Evolutionary conservation across 2,888 invertebrate species (phyloP), one percentile per base, ranked within the genome.

Genomic region (Cynaeus angustus): DNA sequence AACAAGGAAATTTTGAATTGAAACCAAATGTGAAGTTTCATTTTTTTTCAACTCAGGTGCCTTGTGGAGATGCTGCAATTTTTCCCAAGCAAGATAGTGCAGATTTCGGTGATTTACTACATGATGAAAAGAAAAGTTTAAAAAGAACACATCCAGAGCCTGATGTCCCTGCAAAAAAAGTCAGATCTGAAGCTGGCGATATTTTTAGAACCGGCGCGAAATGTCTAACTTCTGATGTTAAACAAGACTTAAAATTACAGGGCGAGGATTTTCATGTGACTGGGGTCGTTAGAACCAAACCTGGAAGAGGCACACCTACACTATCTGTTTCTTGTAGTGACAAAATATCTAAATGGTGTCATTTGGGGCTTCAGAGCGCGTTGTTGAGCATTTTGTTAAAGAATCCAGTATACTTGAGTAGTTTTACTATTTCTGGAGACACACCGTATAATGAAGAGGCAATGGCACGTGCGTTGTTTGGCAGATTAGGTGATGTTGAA

Each of bases 21-120:
- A 89, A 88, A 76, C 78, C 87, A 2, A 86, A 86, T 38, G 83
- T 94, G 21, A 86, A 88, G 26, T 96, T 95, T 84, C 92, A 96
- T 82, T 92, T 98, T 80, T 95, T 93, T 79, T 91, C 94, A 28
- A 95, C 95, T 55, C 94, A 95, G 82, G 89, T 93, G 38, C 98
- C 97, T 12, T 98, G 98, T 86, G 98, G 98, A 0, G 98, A 98
- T 88, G 96, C 96, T 9, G 93, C 96, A 12, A 97, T 98, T 76
- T 89, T 94, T 81, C 89, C 89, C 0, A 92, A 90, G 74, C 78
- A 80, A 83, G 77, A 74, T 53, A 77, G 74, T 1, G 82, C 84
- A 10, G 78, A 81, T 67, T 75, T 77, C 65, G 77, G 77, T 12
- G 66, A 78, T 64, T 46, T 72, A 52, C n/a, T 75, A 67, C 6